phyloP scores from a whole-genome alignment of 2,888 invertebrate genomes.

The Hypomecis atomaria region DNA sequence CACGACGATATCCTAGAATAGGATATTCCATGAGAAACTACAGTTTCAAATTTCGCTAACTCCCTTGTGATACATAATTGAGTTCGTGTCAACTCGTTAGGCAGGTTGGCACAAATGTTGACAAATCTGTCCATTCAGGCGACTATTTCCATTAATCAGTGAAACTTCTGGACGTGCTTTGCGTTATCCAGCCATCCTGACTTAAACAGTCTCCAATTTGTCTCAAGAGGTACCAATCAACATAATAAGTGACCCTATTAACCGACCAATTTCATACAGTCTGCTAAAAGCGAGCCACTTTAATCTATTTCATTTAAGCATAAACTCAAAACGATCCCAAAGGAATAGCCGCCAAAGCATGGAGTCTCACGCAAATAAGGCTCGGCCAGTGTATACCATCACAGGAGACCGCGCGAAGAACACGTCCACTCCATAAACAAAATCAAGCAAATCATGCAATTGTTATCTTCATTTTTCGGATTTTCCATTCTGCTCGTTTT shows the following conservation, averaged over 20 bases:
- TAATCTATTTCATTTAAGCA: constrained; percentile 81
- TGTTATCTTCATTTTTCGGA: constrained; percentile 49
- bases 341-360: constrained; percentile 59
- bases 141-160: constrained; percentile 8
- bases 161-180: constrained; percentile 14
- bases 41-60: background rate
- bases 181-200: constrained; percentile 20
- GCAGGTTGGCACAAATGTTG: constrained; percentile 5
- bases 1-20: background rate
- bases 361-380: constrained; percentile 54
- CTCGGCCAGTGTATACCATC: constrained; percentile 59
- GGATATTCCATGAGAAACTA: constrained; percentile 5
- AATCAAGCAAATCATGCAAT: constrained; percentile 57
- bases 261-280: constrained; percentile 60
- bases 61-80: constrained; percentile 7
- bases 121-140: constrained; percentile 12
- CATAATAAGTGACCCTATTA: constrained; percentile 68
- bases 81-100: constrained; percentile 11
- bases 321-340: constrained; percentile 65
- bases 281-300: constrained; percentile 72
- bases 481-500: constrained; percentile 51
- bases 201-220: constrained; percentile 32
- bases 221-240: constrained; percentile 61
- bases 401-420: constrained; percentile 56
- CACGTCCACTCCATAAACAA: constrained; percentile 56